Base-by-base conservation (phyloP, 2,888 invertebrate species). In the Caenorhabditis sp. region DNA sequence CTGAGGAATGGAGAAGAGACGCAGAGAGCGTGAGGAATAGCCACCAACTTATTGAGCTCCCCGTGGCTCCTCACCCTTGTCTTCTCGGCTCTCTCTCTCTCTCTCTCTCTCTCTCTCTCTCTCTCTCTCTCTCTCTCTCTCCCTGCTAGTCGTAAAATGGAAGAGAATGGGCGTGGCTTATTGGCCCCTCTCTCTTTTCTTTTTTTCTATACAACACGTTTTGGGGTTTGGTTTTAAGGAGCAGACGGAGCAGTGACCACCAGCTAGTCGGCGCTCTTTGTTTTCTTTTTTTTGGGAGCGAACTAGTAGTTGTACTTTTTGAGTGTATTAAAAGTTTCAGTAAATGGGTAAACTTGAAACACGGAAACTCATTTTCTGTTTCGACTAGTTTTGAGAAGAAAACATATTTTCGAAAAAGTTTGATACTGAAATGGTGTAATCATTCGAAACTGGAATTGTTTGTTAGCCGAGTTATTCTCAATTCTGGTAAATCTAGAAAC, bases 1-100 rank as follows among this genome's bases (percentile, higher is more conserved):
- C 66, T n/a, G 58, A 66, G 49, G 5, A 14, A 22, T 47, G 5
- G n/a, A 14, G 51, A 24, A 26, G 41, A 77, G 59, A 69, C 76
- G 69, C 69, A 77, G 76, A 35, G 41, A 19, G 69, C 16, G 12
- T 35, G 41, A 41, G 12, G 14, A 19, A 19, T 47, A 49, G 76
- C 69, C 76, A 69, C 69, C 69, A 77, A 77, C 69, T 68, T 77
- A 77, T 77, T 77, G 76, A 77, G 76, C 76, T 38, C 35, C 61
- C 31, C 75, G 22, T n/a, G 14, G 8, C 51, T 51, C 8, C 12
- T 51, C 22, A 8, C 51, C 24, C 6, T 51, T 22, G 22, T 51
- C 22, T 22, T 22, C 64, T 64, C 64, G 12, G 19, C 24, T 68
- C 12, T 4, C 49, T 49, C 26, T 26, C 41, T 56, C 24, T 56